Base-by-base conservation (phyloP, 1,140 invertebrate species). In the Psilanteris sp. region DNA sequence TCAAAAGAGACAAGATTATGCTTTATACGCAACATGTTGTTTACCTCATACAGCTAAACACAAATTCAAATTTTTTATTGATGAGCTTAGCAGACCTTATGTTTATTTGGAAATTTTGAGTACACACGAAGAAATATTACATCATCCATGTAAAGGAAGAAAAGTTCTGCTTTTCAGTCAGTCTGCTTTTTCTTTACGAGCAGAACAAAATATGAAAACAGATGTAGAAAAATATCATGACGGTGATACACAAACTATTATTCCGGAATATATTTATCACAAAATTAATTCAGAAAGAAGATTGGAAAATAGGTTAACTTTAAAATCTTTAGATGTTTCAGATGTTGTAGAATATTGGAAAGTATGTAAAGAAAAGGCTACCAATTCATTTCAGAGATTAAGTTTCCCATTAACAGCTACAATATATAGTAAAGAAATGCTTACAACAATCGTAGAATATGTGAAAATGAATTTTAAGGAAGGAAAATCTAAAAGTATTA, bases 241-340 rank as follows among this genome's bases (percentile, higher is more conserved):
- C 20, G 55, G 62, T 1, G 46, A 77, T 14, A 20, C 31, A 4
- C 54, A 57, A 22, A 29, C 61, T 29, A n/a, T 55, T 1, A 9
- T 29, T n/a, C 31, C 7, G 2, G 0, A 24, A 0, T n/a, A 26
- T 5, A 46, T 22, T 11, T 32, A 48, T 1, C 32, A 50, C 5
- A 59, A 77, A 62, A 16, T 55, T 10, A 54, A 52, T 7, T 77
- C 74, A 14, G 46, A 71, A 50, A 34, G 62, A 13, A 37, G 36
- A 48, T 13, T 41, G n/a, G 8, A 48, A 46, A 16, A 20, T 6
- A 41, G 50, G 31, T 34, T 48, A 10, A 7, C 1, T 8, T 26
- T 77, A 26, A 20, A 39, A 43, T 67, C 74, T 13, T 1, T 0
- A 27, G 67, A 72, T 50, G 10, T 72, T 6, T 44, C 46, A 3